Evolutionary conservation across 2,797 vertebrate genomes (phyloP).

Genomic region (Carcharodon carcharias): DNA sequence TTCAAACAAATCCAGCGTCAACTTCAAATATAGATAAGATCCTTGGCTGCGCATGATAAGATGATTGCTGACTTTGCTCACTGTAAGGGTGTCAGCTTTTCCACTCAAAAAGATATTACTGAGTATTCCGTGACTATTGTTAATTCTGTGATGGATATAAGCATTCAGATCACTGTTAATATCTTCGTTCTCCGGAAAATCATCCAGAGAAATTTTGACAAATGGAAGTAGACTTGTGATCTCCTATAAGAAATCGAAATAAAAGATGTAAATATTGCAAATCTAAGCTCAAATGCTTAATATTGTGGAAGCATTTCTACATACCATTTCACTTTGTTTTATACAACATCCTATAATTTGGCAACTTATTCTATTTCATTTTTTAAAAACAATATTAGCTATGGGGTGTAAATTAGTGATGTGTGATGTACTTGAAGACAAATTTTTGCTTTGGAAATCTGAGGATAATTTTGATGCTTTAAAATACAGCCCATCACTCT

Average conservation of each 20-base stretch:
- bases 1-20: conserved; percentile 93
- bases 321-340: not conserved
- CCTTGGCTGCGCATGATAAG: conserved; percentile 87
- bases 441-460: not conserved
- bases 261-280: not conserved
- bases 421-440: not conserved
- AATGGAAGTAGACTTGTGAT: conserved; percentile 76
- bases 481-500: not conserved
- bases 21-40: conserved; percentile 92
- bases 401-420: not conserved
- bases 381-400: not conserved
- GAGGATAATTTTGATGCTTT: not conserved
- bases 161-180: conserved; percentile 79
- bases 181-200: conserved; percentile 77
- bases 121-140: conserved; percentile 79
- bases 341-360: not conserved
- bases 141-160: conserved; percentile 86
- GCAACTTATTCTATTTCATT: not conserved
- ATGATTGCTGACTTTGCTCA: conserved; percentile 87
- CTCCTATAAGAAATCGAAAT: conserved; percentile 59
- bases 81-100: conserved; percentile 74
- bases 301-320: not conserved
- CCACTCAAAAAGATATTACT: conserved; percentile 93
- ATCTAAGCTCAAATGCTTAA: not conserved
- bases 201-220: conserved; percentile 76